phyloP scores from a whole-genome alignment of 1,140 invertebrate species.

The Prorops nasuta region DNA sequence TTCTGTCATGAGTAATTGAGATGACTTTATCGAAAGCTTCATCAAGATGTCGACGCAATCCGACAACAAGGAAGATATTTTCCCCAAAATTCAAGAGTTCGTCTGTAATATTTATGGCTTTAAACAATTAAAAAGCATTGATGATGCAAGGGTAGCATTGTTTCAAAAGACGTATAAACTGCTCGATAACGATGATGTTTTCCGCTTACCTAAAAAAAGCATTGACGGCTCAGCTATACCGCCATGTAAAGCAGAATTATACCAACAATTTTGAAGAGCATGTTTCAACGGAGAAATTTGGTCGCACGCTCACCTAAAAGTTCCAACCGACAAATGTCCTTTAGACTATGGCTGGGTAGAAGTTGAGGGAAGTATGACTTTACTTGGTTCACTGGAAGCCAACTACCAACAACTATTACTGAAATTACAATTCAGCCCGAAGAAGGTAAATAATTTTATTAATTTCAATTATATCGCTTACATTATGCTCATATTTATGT shows the following conservation, averaged over 20 bases:
- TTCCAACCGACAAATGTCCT: neutral
- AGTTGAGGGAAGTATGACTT: conserved; percentile 5
- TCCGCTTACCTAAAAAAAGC: conserved; percentile 10
- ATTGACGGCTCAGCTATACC: conserved; percentile 14
- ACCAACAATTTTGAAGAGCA: conserved; percentile 14
- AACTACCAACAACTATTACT: neutral
- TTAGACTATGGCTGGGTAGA: conserved; percentile 6
- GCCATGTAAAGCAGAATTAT: conserved; percentile 13
- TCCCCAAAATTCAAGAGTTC: conserved; percentile 7
- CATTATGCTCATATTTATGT: no score
- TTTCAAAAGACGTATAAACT: conserved; percentile 8
- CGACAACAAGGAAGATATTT: neutral
- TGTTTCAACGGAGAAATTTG: conserved; percentile 10
- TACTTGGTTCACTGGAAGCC: conserved; percentile 10
- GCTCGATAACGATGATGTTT: neutral
- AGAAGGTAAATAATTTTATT: conserved; percentile 13
- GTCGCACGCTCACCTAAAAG: conserved; percentile 5
- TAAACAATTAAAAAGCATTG: conserved; percentile 3
- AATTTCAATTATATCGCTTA: no score
- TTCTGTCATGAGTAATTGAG: no score
- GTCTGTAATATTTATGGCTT: conserved; percentile 10
- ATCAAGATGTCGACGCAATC: neutral
- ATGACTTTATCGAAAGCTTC: no score
- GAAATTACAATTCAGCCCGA: conserved; percentile 5
- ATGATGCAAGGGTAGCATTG: neutral